phyloP scores from a whole-genome alignment of 2,888 invertebrate species.

The Chelonus formosanus region DNA sequence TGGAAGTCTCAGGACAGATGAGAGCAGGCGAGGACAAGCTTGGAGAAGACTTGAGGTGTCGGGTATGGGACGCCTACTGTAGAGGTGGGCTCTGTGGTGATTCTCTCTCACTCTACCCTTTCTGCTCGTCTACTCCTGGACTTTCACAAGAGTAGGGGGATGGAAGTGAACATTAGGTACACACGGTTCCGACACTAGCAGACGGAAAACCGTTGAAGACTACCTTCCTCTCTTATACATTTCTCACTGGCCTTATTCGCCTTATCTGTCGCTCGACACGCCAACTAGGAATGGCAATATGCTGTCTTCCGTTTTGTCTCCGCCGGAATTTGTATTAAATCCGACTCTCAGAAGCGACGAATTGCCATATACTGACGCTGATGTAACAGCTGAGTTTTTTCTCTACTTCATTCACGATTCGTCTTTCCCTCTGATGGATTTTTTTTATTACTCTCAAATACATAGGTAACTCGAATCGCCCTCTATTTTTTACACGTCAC shows the following conservation, averaged over 20 bases:
- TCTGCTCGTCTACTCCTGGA: background rate
- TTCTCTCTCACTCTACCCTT: background rate
- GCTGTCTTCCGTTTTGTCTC: conserved; percentile 45
- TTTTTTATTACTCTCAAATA: conserved; percentile 15
- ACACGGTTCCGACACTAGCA: conserved; percentile 33
- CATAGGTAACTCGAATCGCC: conserved; percentile 24
- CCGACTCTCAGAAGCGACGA: conserved; percentile 35
- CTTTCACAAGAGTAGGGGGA: background rate
- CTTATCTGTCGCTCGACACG: conserved; percentile 47
- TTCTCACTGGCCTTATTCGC: conserved; percentile 37
- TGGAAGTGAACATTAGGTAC: conserved; percentile 41
- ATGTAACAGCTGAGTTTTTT: conserved; percentile 25
- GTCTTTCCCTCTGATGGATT: conserved; percentile 1
- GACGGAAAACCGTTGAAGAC: conserved; percentile 1
- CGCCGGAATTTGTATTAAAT: conserved; percentile 46
- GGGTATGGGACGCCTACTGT: background rate
- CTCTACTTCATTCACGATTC: background rate
- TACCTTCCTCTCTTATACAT: conserved; percentile 1
- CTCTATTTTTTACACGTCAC: conserved; percentile 19
- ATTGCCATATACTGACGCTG: conserved; percentile 27
- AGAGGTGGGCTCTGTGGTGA: background rate
- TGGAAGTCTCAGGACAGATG: background rate
- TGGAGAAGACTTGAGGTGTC: background rate
- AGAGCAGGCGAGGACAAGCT: conserved; percentile 6
- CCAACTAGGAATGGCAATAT: conserved; percentile 47